Evolutionary conservation across 2,888 invertebrate species (phyloP), one percentile per base, ranked within the genome.

Genomic region (Therioaphis trifolii): DNA sequence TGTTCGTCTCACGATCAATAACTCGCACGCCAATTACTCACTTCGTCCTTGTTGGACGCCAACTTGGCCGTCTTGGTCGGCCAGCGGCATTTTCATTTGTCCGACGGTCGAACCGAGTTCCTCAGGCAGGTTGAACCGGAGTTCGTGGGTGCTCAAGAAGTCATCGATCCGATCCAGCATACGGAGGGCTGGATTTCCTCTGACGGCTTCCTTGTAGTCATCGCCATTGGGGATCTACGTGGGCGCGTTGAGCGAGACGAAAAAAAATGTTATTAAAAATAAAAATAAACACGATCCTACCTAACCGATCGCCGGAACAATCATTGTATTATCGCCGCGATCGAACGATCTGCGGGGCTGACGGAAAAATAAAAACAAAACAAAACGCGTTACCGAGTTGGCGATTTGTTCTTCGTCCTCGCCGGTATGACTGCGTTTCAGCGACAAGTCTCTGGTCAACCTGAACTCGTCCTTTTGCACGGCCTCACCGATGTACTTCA

Each of bases 61-160:
- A 86, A 89, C 89, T 71, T 89, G 91, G 85, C 93, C 93, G 49
- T 66, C 35, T 18, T 49, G 49, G n/a, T 71, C 80, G 63, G 91
- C 89, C 87, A 95, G 90, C 76, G 95, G 94, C 87, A 95, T 91
- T 84, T 91, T 90, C 86, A 95, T 89, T 87, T 93, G 93, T 85
- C 92, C 91, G 29, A 94, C 93, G 86, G 90, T 90, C 15, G 90
- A 5, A 87, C 86, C 82, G 87, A 92, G 90, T 84, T 90, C 92
- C 88, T 92, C 91, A 11, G 95, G 95, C 80, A 94, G 91, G 89
- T 92, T 93, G 87, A 94, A 92, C 87, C 92, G 92, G 61, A 95
- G 88, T n/a, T 93, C 91, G 88, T 95, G 95, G 35, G 92, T 93
- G 87, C 93, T 92, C 82, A 96, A 89, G 88, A 94, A 96, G 80